Conservation (phyloP, 2,888 invertebrate species). For the Drosophila fungiperda region DNA sequence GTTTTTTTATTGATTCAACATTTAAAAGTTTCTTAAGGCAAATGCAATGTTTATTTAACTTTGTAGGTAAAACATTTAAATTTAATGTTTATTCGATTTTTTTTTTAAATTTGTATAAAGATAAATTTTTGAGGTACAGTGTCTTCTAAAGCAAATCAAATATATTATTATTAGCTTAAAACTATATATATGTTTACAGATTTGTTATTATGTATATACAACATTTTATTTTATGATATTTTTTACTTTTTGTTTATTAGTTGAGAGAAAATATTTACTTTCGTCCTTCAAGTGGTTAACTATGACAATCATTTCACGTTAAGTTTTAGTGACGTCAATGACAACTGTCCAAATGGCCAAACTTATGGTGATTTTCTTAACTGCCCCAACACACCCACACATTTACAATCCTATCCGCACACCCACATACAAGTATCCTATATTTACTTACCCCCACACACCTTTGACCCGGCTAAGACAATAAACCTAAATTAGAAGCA, state of each 20-base stretch:
- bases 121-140: not conserved
- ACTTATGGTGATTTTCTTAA: constrained; percentile 26
- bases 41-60: not conserved
- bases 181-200: not conserved
- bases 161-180: not conserved
- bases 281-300: not conserved
- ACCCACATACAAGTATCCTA: constrained; percentile 10
- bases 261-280: not conserved
- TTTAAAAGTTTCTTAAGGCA: not conserved
- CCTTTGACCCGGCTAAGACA: constrained; percentile 49
- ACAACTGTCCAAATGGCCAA: constrained; percentile 16
- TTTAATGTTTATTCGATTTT: not conserved
- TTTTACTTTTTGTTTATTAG: not conserved
- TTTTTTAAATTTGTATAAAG: not conserved
- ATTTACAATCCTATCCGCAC: not conserved
- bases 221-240: not conserved
- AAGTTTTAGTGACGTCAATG: constrained; percentile 39
- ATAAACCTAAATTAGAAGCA: constrained; percentile 72
- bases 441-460: constrained; percentile 37
- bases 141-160: not conserved
- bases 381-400: constrained; percentile 18
- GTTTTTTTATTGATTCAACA: not conserved
- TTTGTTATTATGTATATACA: not conserved
- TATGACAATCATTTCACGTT: not conserved
- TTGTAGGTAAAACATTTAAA: not conserved